Evolutionary conservation across 1,140 invertebrate genomes (phyloP).

Genomic region (Drosophila auraria): DNA sequence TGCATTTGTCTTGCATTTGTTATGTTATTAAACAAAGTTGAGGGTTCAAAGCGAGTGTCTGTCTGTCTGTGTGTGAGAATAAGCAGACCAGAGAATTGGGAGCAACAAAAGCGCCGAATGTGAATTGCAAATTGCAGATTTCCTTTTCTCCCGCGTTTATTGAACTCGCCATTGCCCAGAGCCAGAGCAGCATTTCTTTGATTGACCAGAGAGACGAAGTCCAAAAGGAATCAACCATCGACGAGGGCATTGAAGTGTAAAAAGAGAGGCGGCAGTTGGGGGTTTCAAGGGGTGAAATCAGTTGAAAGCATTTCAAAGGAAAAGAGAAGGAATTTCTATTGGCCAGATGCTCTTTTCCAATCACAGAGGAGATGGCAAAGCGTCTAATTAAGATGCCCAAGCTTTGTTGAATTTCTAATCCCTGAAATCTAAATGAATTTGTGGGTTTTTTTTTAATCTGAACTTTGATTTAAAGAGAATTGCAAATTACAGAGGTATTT

Average conservation of each 20-base stretch:
- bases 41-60: conserved; percentile 65
- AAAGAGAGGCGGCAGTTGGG: background rate
- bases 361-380: background rate
- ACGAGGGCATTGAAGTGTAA: conserved; percentile 24
- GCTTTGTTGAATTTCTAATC: background rate
- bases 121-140: conserved; percentile 64
- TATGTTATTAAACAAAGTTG: conserved; percentile 68
- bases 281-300: conserved; percentile 17
- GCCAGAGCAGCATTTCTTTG: conserved; percentile 3
- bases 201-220: conserved; percentile 35
- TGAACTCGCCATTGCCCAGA: conserved; percentile 24
- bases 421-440: conserved; percentile 2
- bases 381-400: conserved; percentile 11
- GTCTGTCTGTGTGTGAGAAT: conserved; percentile 52
- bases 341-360: conserved; percentile 1
- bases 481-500: background rate
- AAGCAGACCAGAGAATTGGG: conserved; percentile 32
- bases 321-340: conserved; percentile 22
- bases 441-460: background rate
- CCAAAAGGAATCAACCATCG: conserved; percentile 16
- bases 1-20: conserved; percentile 53
- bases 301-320: conserved; percentile 25
- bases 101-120: conserved; percentile 46
- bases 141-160: conserved; percentile 41
- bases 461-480: conserved; percentile 1